A percentile compares a stretch with the other conserved stretches of the same genome.
phyloP scores from a whole-genome alignment of 2,113 vertebrate genomes.

The Grammomys surdaster region DNA sequence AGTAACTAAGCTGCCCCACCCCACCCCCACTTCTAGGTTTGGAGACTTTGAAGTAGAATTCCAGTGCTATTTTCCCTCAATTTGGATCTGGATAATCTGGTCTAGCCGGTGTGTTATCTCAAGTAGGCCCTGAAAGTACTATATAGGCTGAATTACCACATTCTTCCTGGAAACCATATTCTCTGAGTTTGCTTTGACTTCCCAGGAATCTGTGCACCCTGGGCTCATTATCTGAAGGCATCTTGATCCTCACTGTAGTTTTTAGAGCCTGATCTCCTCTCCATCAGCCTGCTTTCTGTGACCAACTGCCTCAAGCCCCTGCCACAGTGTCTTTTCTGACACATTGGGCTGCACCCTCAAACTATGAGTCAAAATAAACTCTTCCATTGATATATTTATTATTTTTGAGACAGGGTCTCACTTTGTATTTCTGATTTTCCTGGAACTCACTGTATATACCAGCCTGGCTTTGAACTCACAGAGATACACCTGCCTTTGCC shows the following conservation, averaged over 20 bases:
- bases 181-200: conserved; percentile 75
- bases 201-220: conserved; percentile 65
- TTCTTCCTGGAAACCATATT: conserved; percentile 61
- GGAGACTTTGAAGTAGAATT: conserved; percentile 57
- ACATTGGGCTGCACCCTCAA: background rate
- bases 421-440: background rate
- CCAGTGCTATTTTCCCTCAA: background rate
- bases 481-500: background rate
- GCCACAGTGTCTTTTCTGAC: too few species aligned
- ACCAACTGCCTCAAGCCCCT: background rate
- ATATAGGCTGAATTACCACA: conserved; percentile 57
- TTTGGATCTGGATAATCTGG: conserved; percentile 69
- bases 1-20: background rate
- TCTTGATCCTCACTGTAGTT: background rate
- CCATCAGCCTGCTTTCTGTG: background rate
- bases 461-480: background rate
- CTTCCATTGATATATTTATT: background rate
- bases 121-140: conserved; percentile 66
- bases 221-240: background rate
- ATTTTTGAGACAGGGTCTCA: background rate
- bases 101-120: conserved; percentile 55
- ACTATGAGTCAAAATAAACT: background rate
- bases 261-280: background rate
- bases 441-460: background rate
- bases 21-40: conserved; percentile 24